Evolutionary conservation across 2,113 vertebrate species (phyloP), one percentile per base, ranked within the genome.

Genomic region (Odocoileus hemionus): DNA sequence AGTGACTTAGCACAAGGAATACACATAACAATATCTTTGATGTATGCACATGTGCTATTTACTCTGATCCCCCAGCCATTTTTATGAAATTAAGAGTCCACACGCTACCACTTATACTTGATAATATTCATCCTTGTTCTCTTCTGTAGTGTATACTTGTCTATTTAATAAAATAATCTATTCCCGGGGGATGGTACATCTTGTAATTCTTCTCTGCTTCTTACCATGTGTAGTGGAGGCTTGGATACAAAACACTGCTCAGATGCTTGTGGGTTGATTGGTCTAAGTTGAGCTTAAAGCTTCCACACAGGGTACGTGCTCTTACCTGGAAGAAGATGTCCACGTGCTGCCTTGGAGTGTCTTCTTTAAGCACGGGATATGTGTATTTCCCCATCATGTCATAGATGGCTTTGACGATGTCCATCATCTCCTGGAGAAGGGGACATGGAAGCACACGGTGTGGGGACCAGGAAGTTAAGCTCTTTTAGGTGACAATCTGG

Each of bases 341-440:
- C 98, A 99, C 99, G 0, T 99, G 99, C 97, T 99, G 99, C 95
- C 99, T 99, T 47, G 99, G 99, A 17, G 99, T 99, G 54, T 99
- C 99, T 6, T 99, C 99, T 98, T 99, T 99, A 97, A 99, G 99
- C 86, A 99, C 99, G 1, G 99, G 99, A 82, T 99, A 99, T 0
- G 99, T 99, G 98, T 99, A 99, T 91, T 99, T 99, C 55, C 99
- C 99, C 99, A 99, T 99, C 99, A 99, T 99, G 98, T 99, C 99
- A 82, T 99, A 99, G 98, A 99, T 99, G 47, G 99, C 99, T 97
- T 99, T 99, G 97, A 99, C 99, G 0, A 99, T 99, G 98, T 99
- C 99, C 58, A 99, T 99, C 99, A 99, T 99, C 97, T 99, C 99
- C 99, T 99, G 98, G 58, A 94, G 47, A 1, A 1, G 74, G 94